Evolutionary conservation across 2,888 invertebrate genomes (phyloP).

Genomic region (Lordiphosa fenestrarum): DNA sequence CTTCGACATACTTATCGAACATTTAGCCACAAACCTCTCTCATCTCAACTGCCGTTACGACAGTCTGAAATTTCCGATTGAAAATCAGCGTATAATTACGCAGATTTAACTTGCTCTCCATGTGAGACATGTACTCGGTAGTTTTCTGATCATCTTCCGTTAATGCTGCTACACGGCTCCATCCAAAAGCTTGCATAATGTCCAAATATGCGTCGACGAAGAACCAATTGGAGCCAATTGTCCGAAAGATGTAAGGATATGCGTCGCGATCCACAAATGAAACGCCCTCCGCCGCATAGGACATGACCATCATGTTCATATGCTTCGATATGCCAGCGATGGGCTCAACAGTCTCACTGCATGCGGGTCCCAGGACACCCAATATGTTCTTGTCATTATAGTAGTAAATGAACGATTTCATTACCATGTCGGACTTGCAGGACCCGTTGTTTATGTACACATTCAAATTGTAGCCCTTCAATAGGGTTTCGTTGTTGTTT

Average conservation of each 20-base stretch:
- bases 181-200: conserved; percentile 83
- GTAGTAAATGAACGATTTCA: conserved; percentile 88
- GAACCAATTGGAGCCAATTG: conserved; percentile 86
- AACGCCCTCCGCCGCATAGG: conserved; percentile 89
- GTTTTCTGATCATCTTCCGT: conserved; percentile 91
- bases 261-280: conserved; percentile 85
- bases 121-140: conserved; percentile 87
- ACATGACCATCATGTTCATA: conserved; percentile 86
- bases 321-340: conserved; percentile 88
- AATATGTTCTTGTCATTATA: conserved; percentile 82
- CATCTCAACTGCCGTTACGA: conserved; percentile 23
- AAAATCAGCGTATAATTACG: conserved; percentile 85
- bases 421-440: conserved; percentile 86
- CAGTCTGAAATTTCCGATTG: conserved; percentile 86
- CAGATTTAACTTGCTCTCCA: conserved; percentile 84
- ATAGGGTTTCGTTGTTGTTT: conserved; percentile 82
- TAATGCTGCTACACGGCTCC: conserved; percentile 87
- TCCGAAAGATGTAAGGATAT: conserved; percentile 90
- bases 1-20: too few relatives aligned
- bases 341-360: conserved; percentile 90
- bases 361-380: conserved; percentile 89
- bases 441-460: conserved; percentile 84
- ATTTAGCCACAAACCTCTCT: conserved; percentile 29
- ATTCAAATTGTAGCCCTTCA: conserved; percentile 83
- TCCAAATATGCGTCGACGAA: conserved; percentile 83